phyloP scores from a whole-genome alignment of 2,113 vertebrate genomes.

The Gymnogyps californianus region DNA sequence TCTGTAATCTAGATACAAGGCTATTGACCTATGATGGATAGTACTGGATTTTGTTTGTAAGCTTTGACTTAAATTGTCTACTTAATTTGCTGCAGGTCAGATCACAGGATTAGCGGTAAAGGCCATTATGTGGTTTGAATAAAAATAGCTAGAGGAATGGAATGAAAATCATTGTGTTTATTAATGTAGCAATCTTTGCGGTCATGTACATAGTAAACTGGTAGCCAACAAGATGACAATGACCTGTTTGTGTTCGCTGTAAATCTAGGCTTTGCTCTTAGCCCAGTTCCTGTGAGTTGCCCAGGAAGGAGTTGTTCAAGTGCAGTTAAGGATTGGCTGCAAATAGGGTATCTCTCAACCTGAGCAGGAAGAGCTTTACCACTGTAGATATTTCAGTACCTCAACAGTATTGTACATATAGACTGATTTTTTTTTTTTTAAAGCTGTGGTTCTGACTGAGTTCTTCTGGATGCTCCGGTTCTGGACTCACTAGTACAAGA shows the following conservation, averaged over 20 bases:
- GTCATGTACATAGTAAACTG: slow-evolving; percentile 48
- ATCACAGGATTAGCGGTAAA: slow-evolving; percentile 69
- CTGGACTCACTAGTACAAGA: background rate
- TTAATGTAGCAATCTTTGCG: slow-evolving; percentile 57
- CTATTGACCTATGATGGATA: slow-evolving; percentile 77
- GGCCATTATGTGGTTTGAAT: slow-evolving; percentile 66
- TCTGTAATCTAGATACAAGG: slow-evolving; percentile 75
- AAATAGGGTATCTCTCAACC: background rate
- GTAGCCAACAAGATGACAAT: slow-evolving; percentile 37
- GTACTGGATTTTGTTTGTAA: slow-evolving; percentile 77
- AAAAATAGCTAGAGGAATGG: slow-evolving; percentile 61
- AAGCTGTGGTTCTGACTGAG: background rate
- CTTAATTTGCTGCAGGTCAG: slow-evolving; percentile 77
- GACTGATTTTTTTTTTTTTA: background rate
- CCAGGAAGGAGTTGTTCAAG: background rate
- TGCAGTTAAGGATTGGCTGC: background rate
- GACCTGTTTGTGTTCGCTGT: background rate
- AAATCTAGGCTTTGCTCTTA: background rate
- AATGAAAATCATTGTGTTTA: slow-evolving; percentile 65
- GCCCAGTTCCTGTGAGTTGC: background rate
- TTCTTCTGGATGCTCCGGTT: background rate
- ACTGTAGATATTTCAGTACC: background rate
- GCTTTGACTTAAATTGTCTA: slow-evolving; percentile 75
- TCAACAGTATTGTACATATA: background rate
- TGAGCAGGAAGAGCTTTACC: background rate